Percentiles rank a stretch among this genome's conserved stretches.
phyloP scores from a whole-genome alignment of 2,888 invertebrate genomes.

The Conchocele bisecta region DNA sequence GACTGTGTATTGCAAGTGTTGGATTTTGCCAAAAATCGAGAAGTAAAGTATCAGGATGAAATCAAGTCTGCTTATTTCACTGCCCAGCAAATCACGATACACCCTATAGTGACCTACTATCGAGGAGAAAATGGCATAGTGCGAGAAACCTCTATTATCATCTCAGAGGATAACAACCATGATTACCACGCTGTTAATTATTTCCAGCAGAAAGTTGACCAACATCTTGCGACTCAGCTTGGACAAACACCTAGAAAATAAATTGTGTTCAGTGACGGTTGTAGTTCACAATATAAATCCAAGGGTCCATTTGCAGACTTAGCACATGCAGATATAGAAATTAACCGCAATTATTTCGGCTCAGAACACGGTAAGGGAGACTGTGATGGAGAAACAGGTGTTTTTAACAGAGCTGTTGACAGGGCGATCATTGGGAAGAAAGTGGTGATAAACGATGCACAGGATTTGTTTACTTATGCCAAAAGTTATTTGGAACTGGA shows the following conservation, averaged over 20 bases:
- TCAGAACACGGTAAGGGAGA: conserved; percentile 53
- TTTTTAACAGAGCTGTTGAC: conserved; percentile 44
- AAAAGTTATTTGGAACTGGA: conserved; percentile 20
- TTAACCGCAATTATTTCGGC: conserved; percentile 43
- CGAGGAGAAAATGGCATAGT: conserved; percentile 6
- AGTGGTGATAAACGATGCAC: conserved; percentile 43
- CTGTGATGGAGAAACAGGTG: conserved; percentile 49
- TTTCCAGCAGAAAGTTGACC: conserved; percentile 19
- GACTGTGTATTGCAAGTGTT: conserved; percentile 59
- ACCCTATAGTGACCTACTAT: conserved; percentile 53
- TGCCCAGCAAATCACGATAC: conserved; percentile 45
- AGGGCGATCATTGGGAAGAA: conserved; percentile 48
- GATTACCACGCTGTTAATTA: conserved; percentile 52
- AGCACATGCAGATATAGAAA: background rate
- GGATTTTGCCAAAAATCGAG: conserved; percentile 85
- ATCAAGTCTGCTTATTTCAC: conserved; percentile 40
- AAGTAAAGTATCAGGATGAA: conserved; percentile 45
- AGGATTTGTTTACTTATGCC: conserved; percentile 36
- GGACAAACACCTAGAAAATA: background rate
- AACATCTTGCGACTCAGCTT: background rate
- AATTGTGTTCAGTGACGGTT: conserved; percentile 51
- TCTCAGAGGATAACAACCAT: conserved; percentile 50
- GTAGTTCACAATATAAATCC: conserved; percentile 51
- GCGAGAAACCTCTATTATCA: conserved; percentile 26
- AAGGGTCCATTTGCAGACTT: conserved; percentile 51